Conservation (phyloP, 2,888 invertebrate species). For the Physocephala rufipes region DNA sequence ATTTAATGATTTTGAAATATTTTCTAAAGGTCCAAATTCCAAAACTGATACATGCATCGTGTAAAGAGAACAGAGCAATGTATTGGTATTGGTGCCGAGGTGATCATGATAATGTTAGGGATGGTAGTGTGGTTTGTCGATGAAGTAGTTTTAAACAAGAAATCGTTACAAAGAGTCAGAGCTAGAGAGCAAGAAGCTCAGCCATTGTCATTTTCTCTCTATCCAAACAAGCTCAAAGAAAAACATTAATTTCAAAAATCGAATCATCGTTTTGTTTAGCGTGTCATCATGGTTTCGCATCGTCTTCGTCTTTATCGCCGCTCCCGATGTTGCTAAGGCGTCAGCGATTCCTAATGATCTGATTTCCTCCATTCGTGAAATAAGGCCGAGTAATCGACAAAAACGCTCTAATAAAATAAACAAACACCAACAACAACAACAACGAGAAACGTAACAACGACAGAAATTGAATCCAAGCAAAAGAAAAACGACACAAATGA, state of each 20-base stretch:
- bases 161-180: not conserved
- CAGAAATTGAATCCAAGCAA: not conserved
- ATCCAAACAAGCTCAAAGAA: not conserved
- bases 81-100: no score
- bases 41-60: no score
- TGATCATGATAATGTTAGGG: no score
- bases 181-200: not conserved
- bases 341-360: not conserved
- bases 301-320: not conserved
- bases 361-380: not conserved
- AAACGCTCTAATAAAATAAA: not conserved
- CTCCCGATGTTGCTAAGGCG: slow-evolving; percentile 4
- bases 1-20: no score
- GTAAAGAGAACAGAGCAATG: no score
- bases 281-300: no score
- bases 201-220: not conserved
- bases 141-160: not conserved
- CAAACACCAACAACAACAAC: slow-evolving; percentile 10
- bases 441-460: not conserved
- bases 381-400: slow-evolving; percentile 15
- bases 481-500: no score
- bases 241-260: no score
- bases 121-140: no score
- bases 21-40: no score
- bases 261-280: not conserved